These are phyloP conservation scores for Brotula barbata DNA, from an alignment of 2,797 vertebrate species.

Conservation along the genomic window DNA sequence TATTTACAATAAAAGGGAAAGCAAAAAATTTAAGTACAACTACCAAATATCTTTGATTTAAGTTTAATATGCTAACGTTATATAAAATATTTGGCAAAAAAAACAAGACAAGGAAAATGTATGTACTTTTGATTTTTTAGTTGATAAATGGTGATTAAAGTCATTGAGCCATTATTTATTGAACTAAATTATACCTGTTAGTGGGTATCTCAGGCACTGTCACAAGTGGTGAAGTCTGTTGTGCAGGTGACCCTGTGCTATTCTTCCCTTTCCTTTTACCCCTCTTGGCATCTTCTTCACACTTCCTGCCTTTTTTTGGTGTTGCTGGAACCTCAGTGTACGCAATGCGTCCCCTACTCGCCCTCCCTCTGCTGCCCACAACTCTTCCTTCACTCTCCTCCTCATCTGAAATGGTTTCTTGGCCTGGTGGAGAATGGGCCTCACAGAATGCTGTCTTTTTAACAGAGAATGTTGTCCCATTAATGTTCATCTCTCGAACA, in stretches of 20 bases:
- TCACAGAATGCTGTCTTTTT: conserved; percentile 96
- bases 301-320: conserved; percentile 80
- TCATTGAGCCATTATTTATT: too few relatives aligned
- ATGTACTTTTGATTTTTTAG: too few relatives aligned
- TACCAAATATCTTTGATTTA: too few relatives aligned
- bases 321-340: conserved; percentile 72
- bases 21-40: too few relatives aligned
- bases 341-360: conserved; percentile 74
- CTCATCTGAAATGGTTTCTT: conserved; percentile 71
- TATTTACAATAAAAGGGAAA: too few relatives aligned
- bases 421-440: conserved; percentile 86
- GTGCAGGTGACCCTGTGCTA: conserved; percentile 68
- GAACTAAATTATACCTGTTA: conserved; percentile 83
- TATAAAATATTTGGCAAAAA: too few relatives aligned
- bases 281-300: conserved; percentile 76
- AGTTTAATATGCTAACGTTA: too few relatives aligned
- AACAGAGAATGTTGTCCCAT: conserved; percentile 93
- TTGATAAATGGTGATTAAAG: too few relatives aligned
- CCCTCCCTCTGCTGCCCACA: conserved; percentile 82
- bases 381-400: conserved; percentile 75
- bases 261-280: conserved; percentile 91
- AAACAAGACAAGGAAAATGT: too few relatives aligned
- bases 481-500: conserved; percentile 89
- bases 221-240: conserved; percentile 79
- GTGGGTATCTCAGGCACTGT: conserved; percentile 89